Percentiles rank a stretch among this genome's conserved stretches.
phyloP scores from a whole-genome alignment of 92 coral and sea anemone species.

The Isaurus tuberculatus region DNA sequence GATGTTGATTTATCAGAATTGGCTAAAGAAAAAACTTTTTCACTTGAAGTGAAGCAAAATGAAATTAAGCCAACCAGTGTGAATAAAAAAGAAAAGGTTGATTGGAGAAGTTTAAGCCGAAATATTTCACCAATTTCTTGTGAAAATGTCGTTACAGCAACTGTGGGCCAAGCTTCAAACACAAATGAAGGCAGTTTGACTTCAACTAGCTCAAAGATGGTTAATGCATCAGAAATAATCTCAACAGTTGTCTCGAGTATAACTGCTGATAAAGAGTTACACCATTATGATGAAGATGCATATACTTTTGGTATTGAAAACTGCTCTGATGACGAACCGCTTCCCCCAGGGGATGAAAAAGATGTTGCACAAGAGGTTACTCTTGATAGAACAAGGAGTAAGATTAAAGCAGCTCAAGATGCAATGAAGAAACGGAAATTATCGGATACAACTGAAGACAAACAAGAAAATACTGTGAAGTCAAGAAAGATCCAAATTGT shows the following conservation, averaged over 20 bases:
- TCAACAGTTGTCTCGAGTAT: conserved; percentile 66
- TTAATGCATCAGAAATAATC: conserved; percentile 67
- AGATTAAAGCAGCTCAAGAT: conserved; percentile 77
- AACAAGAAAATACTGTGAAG: conserved; percentile 57
- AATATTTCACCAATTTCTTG: conserved; percentile 20
- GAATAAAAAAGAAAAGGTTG: background rate
- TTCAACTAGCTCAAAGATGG: background rate
- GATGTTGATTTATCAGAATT: background rate
- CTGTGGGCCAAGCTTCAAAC: conserved; percentile 23
- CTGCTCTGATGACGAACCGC: conserved; percentile 81
- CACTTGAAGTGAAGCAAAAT: background rate
- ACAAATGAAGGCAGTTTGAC: conserved; percentile 27
- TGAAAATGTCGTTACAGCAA: conserved; percentile 43
- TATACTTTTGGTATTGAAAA: conserved; percentile 70
- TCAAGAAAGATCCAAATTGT: conserved; percentile 75
- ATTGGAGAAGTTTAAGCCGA: conserved; percentile 1
- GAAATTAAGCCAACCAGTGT: background rate
- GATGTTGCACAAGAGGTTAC: conserved; percentile 75
- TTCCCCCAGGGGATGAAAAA: conserved; percentile 82
- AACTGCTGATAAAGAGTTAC: conserved; percentile 22
- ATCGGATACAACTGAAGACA: conserved; percentile 71
- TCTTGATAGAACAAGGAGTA: conserved; percentile 64
- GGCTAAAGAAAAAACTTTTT: conserved; percentile 4
- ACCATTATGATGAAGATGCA: conserved; percentile 70
- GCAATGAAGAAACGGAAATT: conserved; percentile 73